phyloP scores from a whole-genome alignment of 2,888 invertebrate genomes.

The Watsonalla binaria region DNA sequence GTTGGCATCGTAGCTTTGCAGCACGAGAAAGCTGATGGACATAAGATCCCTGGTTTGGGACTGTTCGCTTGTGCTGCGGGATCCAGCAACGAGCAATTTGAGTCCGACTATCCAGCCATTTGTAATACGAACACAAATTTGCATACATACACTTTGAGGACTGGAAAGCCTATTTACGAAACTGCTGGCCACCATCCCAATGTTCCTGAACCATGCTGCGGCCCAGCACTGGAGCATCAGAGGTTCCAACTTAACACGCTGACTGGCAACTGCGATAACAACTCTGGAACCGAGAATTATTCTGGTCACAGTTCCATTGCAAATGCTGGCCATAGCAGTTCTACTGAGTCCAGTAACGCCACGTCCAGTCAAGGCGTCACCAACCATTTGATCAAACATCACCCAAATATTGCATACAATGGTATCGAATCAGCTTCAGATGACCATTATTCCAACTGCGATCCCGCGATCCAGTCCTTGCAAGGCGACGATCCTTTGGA shows the following conservation, averaged over 20 bases:
- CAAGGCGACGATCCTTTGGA: slow-evolving; percentile 73
- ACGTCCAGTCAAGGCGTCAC: slow-evolving; percentile 73
- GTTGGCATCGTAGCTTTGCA: slow-evolving; percentile 79
- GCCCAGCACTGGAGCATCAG: slow-evolving; percentile 63
- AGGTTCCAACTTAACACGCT: slow-evolving; percentile 76
- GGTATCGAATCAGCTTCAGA: slow-evolving; percentile 73
- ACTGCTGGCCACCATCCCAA: slow-evolving; percentile 67
- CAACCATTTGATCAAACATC: slow-evolving; percentile 73
- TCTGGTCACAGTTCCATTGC: slow-evolving; percentile 80
- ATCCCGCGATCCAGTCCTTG: slow-evolving; percentile 70
- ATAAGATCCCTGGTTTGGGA: slow-evolving; percentile 86
- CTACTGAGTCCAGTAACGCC: slow-evolving; percentile 74
- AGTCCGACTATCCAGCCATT: slow-evolving; percentile 90
- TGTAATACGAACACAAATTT: slow-evolving; percentile 92
- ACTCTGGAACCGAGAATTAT: slow-evolving; percentile 81
- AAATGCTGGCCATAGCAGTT: slow-evolving; percentile 74
- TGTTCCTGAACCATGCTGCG: slow-evolving; percentile 64
- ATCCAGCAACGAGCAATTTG: slow-evolving; percentile 90
- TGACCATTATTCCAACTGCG: slow-evolving; percentile 75
- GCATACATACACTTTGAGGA: slow-evolving; percentile 88
- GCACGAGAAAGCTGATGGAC: slow-evolving; percentile 84
- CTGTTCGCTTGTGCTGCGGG: slow-evolving; percentile 90
- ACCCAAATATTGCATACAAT: slow-evolving; percentile 65
- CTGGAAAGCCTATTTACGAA: slow-evolving; percentile 87
- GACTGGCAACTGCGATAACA: slow-evolving; percentile 78